Percentiles rank a stretch among this genome's conserved stretches.
These are phyloP conservation scores for Drosophila obscura DNA, from an alignment of 1,140 invertebrate species.

Conservation along the genomic window DNA sequence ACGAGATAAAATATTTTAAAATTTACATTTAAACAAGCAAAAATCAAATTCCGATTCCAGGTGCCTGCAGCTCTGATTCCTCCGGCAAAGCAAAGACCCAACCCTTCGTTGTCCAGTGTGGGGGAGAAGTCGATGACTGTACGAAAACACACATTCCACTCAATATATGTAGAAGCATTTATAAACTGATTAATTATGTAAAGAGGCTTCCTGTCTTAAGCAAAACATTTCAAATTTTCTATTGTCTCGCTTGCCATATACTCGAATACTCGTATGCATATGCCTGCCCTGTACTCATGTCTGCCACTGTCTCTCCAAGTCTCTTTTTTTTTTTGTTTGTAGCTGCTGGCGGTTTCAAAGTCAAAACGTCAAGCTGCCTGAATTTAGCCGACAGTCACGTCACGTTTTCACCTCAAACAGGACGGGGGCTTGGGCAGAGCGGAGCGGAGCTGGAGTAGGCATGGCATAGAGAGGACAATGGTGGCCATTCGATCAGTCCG, in stretches of 20 bases:
- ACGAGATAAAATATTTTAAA: no score
- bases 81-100: neutral
- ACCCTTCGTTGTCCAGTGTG: no score
- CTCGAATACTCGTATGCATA: slow-evolving; percentile 8
- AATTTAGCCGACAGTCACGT: slow-evolving; percentile 66
- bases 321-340: neutral
- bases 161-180: slow-evolving; percentile 34
- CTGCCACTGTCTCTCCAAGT: slow-evolving; percentile 20
- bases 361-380: slow-evolving; percentile 36
- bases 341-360: slow-evolving; percentile 53
- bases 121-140: slow-evolving; percentile 20
- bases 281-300: slow-evolving; percentile 25
- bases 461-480: slow-evolving; percentile 44
- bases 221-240: slow-evolving; percentile 48
- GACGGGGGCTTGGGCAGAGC: neutral
- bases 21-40: no score
- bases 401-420: slow-evolving; percentile 46
- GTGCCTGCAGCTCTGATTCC: no score
- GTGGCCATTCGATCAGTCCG: slow-evolving; percentile 65
- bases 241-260: slow-evolving; percentile 27
- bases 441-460: slow-evolving; percentile 4
- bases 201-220: slow-evolving; percentile 77
- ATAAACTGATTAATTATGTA: slow-evolving; percentile 77
- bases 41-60: no score
- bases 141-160: slow-evolving; percentile 6